A percentile compares a stretch with the other conserved stretches of the same genome.
phyloP scores from a whole-genome alignment of 1,140 invertebrate genomes.

The Drosophila paulistorum region DNA sequence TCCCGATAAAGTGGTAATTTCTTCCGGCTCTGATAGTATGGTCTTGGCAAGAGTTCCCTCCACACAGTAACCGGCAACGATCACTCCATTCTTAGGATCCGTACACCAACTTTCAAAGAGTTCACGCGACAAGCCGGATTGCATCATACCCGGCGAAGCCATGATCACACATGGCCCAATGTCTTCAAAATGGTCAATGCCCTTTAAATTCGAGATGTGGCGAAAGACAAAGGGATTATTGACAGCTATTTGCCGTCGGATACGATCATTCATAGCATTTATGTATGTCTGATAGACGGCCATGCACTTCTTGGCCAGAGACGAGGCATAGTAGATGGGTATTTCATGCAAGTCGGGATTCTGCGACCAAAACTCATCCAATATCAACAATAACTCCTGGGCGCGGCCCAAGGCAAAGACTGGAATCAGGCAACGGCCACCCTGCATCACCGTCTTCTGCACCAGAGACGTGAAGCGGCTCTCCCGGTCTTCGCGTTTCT shows the following conservation, averaged over 20 bases:
- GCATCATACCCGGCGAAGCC: constrained; percentile 99
- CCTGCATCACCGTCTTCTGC: constrained; percentile 97
- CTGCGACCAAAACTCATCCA: constrained; percentile 99
- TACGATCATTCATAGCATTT: constrained; percentile 99
- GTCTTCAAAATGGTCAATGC: constrained; percentile 99
- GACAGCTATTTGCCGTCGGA: constrained; percentile 97
- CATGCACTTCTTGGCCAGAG: constrained; percentile 99
- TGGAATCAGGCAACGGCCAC: constrained; percentile 98
- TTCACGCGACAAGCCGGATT: constrained; percentile 98
- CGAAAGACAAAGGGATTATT: constrained; percentile 99
- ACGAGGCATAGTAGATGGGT: constrained; percentile 99
- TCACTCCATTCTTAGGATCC: constrained; percentile 98
- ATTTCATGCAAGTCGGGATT: constrained; percentile 99
- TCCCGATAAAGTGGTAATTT: constrained; percentile 97
- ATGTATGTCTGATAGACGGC: constrained; percentile 99
- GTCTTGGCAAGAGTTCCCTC: constrained; percentile 99
- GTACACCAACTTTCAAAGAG: constrained; percentile 99
- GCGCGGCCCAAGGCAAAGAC: constrained; percentile 99
- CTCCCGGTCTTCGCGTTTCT: constrained; percentile 98
- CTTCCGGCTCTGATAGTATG: constrained; percentile 98
- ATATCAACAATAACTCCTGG: constrained; percentile 97
- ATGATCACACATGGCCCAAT: constrained; percentile 99
- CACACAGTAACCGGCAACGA: constrained; percentile 99
- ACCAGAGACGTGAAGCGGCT: constrained; percentile 96
- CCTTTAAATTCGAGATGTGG: constrained; percentile 99